These are phyloP conservation scores for Albula goreensis DNA, from an alignment of 2,113 vertebrate genomes.

Conservation along the genomic window DNA sequence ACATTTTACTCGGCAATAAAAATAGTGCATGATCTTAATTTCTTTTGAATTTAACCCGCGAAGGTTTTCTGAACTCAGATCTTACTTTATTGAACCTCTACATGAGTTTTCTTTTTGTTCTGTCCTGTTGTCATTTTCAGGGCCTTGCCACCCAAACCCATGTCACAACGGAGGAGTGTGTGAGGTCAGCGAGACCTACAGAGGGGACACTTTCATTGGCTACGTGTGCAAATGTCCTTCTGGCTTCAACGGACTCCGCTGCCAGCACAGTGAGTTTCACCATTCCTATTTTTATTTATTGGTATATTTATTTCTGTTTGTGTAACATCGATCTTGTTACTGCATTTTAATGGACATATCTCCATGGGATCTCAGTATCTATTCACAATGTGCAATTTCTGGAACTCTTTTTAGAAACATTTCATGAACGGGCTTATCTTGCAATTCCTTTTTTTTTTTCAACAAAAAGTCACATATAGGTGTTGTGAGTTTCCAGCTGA, in stretches of 20 bases:
- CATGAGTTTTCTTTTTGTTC: neutral
- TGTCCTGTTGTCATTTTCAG: slow-evolving; percentile 51
- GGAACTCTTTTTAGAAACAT: too few species aligned
- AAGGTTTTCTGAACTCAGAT: neutral
- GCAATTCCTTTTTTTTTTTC: too few species aligned
- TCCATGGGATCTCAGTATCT: too few species aligned
- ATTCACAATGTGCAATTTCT: too few species aligned
- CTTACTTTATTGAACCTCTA: neutral
- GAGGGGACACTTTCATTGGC: slow-evolving; percentile 81
- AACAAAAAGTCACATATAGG: neutral
- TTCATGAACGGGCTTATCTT: too few species aligned
- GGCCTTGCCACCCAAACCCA: slow-evolving; percentile 79
- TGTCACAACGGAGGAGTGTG: slow-evolving; percentile 84
- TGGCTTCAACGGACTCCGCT: slow-evolving; percentile 83
- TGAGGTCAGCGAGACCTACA: slow-evolving; percentile 76
- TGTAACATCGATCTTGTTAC: too few species aligned
- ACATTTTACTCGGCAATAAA: neutral
- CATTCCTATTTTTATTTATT: neutral
- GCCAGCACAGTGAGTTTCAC: slow-evolving; percentile 83
- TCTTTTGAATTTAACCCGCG: neutral
- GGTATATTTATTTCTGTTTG: too few species aligned
- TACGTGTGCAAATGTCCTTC: slow-evolving; percentile 79
- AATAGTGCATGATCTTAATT: neutral
- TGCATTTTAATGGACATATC: too few species aligned
- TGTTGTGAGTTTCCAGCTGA: neutral